Evolutionary conservation across 2,888 invertebrate species (phyloP).

Genomic region (Belgica antarctica): DNA sequence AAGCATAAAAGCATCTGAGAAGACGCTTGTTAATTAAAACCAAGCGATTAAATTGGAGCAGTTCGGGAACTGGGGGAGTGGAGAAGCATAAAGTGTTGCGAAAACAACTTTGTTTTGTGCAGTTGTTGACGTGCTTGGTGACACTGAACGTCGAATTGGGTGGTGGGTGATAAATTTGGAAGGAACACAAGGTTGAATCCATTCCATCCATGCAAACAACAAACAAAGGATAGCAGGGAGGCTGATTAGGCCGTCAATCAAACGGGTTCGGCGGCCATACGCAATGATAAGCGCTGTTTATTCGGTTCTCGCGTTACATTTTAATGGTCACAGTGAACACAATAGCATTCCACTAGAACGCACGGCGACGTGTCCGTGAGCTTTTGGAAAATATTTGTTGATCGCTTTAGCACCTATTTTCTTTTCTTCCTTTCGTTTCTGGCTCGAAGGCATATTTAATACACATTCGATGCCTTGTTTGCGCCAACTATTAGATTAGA

Average conservation of each 20-base stretch:
- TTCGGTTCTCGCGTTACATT: not conserved
- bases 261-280: not conserved
- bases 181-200: no score
- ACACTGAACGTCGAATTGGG: not conserved
- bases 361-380: not conserved
- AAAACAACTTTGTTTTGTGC: not conserved
- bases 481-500: conserved; percentile 39
- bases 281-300: not conserved
- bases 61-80: not conserved
- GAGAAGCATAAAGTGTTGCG: not conserved
- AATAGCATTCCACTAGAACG: not conserved
- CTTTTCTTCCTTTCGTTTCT: not conserved
- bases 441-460: not conserved
- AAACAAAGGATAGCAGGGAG: not conserved
- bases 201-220: no score
- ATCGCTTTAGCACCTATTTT: not conserved
- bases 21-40: not conserved
- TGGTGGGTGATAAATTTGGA: no score
- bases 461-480: conserved; percentile 5
- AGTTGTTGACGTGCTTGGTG: not conserved
- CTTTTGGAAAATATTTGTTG: not conserved
- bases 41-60: not conserved
- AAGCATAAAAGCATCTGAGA: conserved; percentile 10
- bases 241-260: not conserved
- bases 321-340: not conserved